These are phyloP conservation scores for Florisuga fusca DNA, from an alignment of 2,797 vertebrate species.

Conservation along the genomic window DNA sequence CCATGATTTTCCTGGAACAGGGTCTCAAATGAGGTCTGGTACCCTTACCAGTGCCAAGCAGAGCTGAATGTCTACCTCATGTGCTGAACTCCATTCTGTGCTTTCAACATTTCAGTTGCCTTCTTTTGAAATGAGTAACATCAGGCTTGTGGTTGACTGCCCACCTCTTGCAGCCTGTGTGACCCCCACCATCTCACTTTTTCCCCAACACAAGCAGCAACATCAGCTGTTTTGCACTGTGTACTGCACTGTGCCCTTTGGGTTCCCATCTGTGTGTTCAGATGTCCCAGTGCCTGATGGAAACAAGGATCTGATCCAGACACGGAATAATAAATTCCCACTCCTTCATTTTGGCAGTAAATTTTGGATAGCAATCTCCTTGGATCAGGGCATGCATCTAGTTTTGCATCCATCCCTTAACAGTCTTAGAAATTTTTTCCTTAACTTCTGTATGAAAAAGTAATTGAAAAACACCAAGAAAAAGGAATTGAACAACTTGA, in stretches of 20 bases:
- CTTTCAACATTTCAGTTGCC: neutral
- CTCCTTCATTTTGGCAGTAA: neutral
- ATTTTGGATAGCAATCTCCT: neutral
- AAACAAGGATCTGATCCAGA: neutral
- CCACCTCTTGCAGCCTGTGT: neutral
- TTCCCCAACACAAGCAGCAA: neutral
- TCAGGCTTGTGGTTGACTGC: neutral
- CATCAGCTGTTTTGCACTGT: neutral
- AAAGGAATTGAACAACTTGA: no score
- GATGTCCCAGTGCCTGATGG: neutral
- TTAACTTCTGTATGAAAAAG: neutral
- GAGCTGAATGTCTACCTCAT: neutral
- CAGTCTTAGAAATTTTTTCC: neutral
- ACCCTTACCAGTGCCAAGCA: neutral
- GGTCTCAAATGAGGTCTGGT: rapidly evolving
- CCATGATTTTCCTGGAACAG: neutral
- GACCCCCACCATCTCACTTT: neutral
- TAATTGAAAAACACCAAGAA: neutral
- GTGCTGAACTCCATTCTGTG: neutral
- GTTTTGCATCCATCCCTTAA: neutral
- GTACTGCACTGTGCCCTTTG: neutral
- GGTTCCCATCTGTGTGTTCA: neutral
- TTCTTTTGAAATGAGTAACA: neutral
- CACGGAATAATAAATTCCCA: neutral
- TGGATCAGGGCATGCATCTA: neutral